phyloP scores from a whole-genome alignment of 2,113 vertebrate genomes.

The Sphaerodactylus townsendi region DNA sequence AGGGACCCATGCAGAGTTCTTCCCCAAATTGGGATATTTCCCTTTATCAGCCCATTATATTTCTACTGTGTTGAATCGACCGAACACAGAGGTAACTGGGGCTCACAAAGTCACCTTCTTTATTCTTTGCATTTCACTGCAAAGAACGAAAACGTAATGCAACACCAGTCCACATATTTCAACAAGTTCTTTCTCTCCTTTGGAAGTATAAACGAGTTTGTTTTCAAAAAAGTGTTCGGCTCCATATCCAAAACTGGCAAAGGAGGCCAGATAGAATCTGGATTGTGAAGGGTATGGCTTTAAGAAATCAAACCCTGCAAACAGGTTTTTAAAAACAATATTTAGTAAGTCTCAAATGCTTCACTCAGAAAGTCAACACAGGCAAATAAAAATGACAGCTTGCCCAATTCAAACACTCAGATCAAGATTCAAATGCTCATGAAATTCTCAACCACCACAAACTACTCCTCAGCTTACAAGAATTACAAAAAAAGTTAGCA shows the following conservation, averaged over 20 bases:
- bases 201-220: accelerated
- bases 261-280: accelerated
- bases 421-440: neutral
- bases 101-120: no score
- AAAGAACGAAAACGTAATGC: neutral
- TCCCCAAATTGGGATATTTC: no score
- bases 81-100: no score
- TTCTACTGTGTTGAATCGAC: no score
- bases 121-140: neutral
- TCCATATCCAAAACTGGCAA: slow-evolving; percentile 1
- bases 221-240: neutral
- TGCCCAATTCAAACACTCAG: neutral
- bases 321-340: neutral
- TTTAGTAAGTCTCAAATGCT: neutral
- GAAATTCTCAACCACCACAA: neutral
- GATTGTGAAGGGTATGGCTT: neutral
- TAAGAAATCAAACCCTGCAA: neutral
- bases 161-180: accelerated
- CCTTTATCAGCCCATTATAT: no score
- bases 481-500: neutral
- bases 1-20: no score
- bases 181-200: neutral
- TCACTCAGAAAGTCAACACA: neutral
- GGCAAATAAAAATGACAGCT: neutral
- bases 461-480: neutral